Evolutionary conservation across 2,888 invertebrate species (phyloP).

Genomic region (Phoronis australis): DNA sequence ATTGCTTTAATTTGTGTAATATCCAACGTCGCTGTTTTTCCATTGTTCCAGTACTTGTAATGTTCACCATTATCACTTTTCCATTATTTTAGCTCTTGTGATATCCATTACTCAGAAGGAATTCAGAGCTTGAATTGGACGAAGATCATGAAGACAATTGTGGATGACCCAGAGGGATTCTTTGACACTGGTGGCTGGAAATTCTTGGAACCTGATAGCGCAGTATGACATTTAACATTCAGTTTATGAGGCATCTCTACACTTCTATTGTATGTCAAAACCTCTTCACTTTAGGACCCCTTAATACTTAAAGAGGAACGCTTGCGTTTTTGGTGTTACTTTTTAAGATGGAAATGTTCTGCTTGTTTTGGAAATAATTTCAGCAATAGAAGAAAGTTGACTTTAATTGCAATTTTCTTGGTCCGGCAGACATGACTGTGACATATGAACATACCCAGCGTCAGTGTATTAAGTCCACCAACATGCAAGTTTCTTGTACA

Average conservation of each 20-base stretch:
- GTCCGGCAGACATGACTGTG: too few species aligned
- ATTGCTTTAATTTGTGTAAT: neutral
- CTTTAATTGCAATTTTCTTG: too few species aligned
- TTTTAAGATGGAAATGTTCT: too few species aligned
- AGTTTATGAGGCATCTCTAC: neutral
- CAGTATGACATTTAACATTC: conserved; percentile 24
- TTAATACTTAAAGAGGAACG: conserved; percentile 57
- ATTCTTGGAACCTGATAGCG: conserved; percentile 90
- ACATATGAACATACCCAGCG: too few species aligned
- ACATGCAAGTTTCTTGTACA: too few species aligned
- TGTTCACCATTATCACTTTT: neutral
- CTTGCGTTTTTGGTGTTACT: too few species aligned
- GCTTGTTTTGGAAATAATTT: too few species aligned
- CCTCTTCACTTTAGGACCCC: too few species aligned
- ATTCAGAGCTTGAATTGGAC: conserved; percentile 98
- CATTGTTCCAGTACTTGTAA: neutral
- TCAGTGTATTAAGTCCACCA: too few species aligned
- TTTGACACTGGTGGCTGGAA: conserved; percentile 99
- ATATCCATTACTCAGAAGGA: conserved; percentile 95
- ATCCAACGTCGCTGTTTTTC: neutral
- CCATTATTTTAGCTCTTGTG: conserved; percentile 85
- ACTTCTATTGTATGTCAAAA: too few species aligned
- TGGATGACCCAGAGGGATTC: conserved; percentile 97
- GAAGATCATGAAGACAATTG: conserved; percentile 99
- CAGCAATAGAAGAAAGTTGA: too few species aligned